A percentile compares a stretch with the other conserved stretches of the same genome.
phyloP scores from a whole-genome alignment of 2,113 vertebrate genomes.

The Sylvia atricapilla region DNA sequence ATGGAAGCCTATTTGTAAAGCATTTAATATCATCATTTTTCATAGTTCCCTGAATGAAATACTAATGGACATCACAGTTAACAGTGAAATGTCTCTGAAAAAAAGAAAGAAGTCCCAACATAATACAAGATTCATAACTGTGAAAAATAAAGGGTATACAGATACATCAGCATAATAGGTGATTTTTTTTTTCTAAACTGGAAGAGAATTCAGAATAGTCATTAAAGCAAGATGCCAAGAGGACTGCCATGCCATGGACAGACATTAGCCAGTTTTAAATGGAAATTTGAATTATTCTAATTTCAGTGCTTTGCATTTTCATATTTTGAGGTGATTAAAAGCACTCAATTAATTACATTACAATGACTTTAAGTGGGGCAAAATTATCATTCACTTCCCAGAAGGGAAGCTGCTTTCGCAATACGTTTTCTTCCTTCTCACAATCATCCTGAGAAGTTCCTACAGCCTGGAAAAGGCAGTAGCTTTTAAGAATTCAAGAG shows the following conservation, averaged over 20 bases:
- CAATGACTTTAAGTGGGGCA: neutral
- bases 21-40: constrained; percentile 36
- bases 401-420: neutral
- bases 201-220: neutral
- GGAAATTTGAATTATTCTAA: neutral
- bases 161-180: neutral
- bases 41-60: neutral
- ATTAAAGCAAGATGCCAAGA: neutral
- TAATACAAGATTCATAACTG: neutral
- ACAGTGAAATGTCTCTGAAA: neutral
- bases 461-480: neutral
- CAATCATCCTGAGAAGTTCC: neutral
- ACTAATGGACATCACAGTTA: neutral
- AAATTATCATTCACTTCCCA: constrained; percentile 12
- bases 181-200: neutral
- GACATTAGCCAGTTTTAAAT: neutral
- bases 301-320: neutral
- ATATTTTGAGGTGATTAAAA: constrained; percentile 22
- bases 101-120: neutral
- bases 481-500: neutral
- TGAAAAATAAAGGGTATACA: neutral
- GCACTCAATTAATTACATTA: neutral
- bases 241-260: neutral
- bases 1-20: constrained; percentile 47
- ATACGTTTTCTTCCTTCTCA: neutral